Evolutionary conservation across 2,113 vertebrate genomes (phyloP), one percentile per base, ranked within the genome.

Genomic region (Callopanchax toddi): DNA sequence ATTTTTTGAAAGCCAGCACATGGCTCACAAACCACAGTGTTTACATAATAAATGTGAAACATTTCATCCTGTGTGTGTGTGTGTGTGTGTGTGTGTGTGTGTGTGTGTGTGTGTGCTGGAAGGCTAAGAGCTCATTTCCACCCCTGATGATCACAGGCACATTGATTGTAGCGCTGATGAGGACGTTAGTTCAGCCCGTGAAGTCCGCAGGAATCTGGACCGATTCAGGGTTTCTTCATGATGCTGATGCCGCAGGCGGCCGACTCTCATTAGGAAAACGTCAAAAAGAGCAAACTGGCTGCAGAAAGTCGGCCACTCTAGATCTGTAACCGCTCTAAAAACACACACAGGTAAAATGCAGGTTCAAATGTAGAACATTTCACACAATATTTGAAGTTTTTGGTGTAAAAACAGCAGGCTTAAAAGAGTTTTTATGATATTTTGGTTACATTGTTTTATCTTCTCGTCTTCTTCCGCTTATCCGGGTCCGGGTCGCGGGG

Each of bases 121-220:
- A 86, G 82, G 79, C 84, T 84, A 78, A 86, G 80, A 83, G 78
- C 82, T 87, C 62, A 87, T 89, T 90, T 90, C 83, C 86, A 87
- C 70, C 58, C 82, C 60, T 56, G 78, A 86, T 88, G 86, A 89
- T 90, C 81, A 86, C 78, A 84, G 82, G 76, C 82, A 79, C 79
- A 80, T 86, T 91, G 86, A 91, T 88, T 89, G 82, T 89, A 78
- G 84, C 76, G 64, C 75, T 78, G 83, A 88, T 68, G 65, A 90
- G 80, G 76, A 82, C 82, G 79, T 78, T 50, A 15, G 85, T 75
- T 78, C 76, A 84, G 77, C 84, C 84, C 18, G 43, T 88, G 82
- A 86, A 77, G 44, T 66, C 72, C 49, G 51, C 37, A 72, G 58
- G 77, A 73, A 86, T 89, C 86, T 92, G 90, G 88, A 87, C 87